Evolutionary conservation across 2,797 vertebrate genomes (phyloP), one percentile per base, ranked within the genome.

Genomic region (Sternarchorhynchus goeldii): DNA sequence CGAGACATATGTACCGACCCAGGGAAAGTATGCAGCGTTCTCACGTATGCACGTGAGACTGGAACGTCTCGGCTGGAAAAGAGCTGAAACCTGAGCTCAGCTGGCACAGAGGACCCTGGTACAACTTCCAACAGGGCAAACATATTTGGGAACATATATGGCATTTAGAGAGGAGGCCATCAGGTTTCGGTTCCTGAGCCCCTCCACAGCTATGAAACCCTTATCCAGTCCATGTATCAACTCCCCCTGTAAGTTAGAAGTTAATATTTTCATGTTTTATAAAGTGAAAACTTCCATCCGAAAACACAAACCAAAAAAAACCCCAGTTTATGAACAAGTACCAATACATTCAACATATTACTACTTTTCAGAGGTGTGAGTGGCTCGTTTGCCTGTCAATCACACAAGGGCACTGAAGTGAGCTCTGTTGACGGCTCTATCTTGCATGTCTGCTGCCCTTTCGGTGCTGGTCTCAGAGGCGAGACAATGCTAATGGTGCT

Each of bases 91-190:
- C n/a, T 59, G 58, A 82, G 62, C 60, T 50, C 20, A 16, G 29
- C 68, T 81, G 88, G 86, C 85, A 89, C 85, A 2, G 32, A 83
- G 71, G 50, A 53, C 66, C 82, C 78, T 88, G 88, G 88, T 87
- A 81, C 53, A 12, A 36, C 58, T 36, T 81, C 36, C 72, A 55
- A 73, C 75, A 84, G 85, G 79, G 80, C 85, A 87, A 85, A 82
- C 82, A 86, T 85, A 80, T 80, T 79, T 14, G n/a, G 68, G 57
- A 84, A 81, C 25, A 82, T 80, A 86, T 83, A 81, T 81, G 81
- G 81, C 68, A 82, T 90, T 88, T 87, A 34, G 84, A 89, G 86
- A 71, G 82, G 79, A 69, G 82, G 81, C 80, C 73, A 84, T 73
- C 83, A 81, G 84, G 76, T 81, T 86, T 81, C 74, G 81, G 82